Conservation (phyloP, 1,140 invertebrate genomes). For the Odontomachus brunneus region DNA sequence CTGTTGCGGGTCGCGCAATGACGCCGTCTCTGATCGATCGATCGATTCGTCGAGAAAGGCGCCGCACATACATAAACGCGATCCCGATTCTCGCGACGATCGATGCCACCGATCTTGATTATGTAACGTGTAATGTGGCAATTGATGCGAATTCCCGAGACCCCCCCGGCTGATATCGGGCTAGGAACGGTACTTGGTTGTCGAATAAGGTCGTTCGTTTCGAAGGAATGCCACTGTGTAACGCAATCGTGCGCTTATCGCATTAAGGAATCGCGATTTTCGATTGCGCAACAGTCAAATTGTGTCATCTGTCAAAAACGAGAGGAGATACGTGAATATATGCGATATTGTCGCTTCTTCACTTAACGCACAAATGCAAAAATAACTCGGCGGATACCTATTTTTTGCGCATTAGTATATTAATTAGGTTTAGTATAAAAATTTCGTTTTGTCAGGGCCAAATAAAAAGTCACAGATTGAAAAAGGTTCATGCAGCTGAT, state of each 20-base stretch:
- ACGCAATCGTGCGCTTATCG: no score
- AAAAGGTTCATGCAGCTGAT: neutral
- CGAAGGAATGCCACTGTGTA: neutral
- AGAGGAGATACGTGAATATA: no score
- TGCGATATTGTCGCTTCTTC: no score
- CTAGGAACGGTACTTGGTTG: neutral
- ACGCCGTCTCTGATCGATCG: constrained; percentile 22
- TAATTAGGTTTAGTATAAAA: no score
- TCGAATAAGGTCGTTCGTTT: neutral
- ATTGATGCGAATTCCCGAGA: neutral
- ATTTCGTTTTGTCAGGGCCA: no score
- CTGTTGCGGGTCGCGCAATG: constrained; percentile 9
- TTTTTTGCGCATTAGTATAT: no score
- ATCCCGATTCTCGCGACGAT: constrained; percentile 15
- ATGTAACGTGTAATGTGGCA: constrained; percentile 25
- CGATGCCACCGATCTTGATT: neutral
- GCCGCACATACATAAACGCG: neutral
- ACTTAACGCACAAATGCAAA: no score
- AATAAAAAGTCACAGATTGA: constrained; percentile 4
- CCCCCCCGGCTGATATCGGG: neutral
- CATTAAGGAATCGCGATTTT: neutral
- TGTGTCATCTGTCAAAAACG: no score
- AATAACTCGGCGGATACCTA: no score
- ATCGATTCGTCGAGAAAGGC: constrained; percentile 2
- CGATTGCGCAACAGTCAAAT: neutral